Conservation (phyloP, 2,113 vertebrate species). For the Eulacestoma nigropectus region DNA sequence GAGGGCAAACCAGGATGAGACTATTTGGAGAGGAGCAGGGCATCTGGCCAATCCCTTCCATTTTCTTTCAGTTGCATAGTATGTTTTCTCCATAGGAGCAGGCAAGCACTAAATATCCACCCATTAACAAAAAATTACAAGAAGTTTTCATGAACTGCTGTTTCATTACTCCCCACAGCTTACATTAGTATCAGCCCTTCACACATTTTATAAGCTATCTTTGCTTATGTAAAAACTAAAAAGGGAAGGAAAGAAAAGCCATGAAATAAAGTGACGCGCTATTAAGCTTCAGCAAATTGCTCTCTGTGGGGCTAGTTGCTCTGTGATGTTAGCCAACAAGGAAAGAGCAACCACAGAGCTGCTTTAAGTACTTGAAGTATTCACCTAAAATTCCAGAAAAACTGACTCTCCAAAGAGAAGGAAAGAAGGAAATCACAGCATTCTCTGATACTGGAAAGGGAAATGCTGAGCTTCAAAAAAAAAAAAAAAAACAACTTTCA, state of each 20-base stretch:
- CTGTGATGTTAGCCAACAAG: background rate
- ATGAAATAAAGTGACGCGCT: background rate
- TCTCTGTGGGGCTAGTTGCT: background rate
- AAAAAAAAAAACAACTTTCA: fast-evolving
- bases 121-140: background rate
- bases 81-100: background rate
- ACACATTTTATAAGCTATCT: background rate
- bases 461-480: background rate
- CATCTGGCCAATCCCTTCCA: background rate
- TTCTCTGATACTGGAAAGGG: background rate
- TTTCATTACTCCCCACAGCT: background rate
- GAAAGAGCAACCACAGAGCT: background rate
- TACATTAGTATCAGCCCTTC: background rate
- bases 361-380: background rate
- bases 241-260: background rate
- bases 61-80: background rate
- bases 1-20: background rate
- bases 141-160: background rate
- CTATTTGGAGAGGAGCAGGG: background rate
- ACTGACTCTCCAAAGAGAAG: background rate
- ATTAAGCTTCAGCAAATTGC: background rate
- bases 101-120: background rate
- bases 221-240: background rate
- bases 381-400: background rate
- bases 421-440: background rate